Evolutionary conservation across 2,888 invertebrate genomes (phyloP).

Genomic region (Plutella xylostella): DNA sequence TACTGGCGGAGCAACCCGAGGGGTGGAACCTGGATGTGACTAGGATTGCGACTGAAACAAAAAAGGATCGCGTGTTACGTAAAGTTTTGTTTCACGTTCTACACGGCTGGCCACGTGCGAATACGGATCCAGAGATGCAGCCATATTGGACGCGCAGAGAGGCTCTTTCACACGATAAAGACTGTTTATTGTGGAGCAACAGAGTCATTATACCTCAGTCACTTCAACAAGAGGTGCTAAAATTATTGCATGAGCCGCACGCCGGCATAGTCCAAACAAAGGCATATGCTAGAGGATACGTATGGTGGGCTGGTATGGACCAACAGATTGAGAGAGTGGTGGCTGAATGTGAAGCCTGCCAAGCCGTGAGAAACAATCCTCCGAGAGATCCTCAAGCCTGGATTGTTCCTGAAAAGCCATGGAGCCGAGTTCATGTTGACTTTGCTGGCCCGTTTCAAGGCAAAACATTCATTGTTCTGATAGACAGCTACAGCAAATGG

Average conservation of each 20-base stretch:
- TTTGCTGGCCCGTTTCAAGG: slow-evolving; percentile 3
- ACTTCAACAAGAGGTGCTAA: slow-evolving; percentile 1
- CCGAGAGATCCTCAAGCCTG: not conserved
- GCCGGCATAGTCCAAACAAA: slow-evolving; percentile 12
- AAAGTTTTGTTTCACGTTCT: too few species aligned
- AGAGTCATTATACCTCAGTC: slow-evolving; percentile 8
- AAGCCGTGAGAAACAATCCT: not conserved
- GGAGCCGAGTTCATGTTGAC: not conserved
- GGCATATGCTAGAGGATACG: slow-evolving; percentile 10
- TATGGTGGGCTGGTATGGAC: slow-evolving; percentile 12
- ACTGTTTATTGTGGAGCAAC: slow-evolving; percentile 11
- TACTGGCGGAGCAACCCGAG: too few species aligned
- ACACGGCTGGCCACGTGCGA: too few species aligned
- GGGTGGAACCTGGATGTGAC: too few species aligned
- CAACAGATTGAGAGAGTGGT: slow-evolving; percentile 8
- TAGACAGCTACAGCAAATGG: not conserved
- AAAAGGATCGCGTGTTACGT: too few species aligned
- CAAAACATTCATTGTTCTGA: not conserved
- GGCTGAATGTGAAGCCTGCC: slow-evolving; percentile 1
- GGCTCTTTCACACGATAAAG: slow-evolving; percentile 6
- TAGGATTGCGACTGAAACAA: too few species aligned
- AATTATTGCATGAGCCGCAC: slow-evolving; percentile 9
- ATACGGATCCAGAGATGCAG: too few species aligned
- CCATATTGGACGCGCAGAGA: too few species aligned
- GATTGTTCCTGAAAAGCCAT: not conserved